Conservation (phyloP, 2,113 vertebrate species). For the Larimichthys polyactis region DNA sequence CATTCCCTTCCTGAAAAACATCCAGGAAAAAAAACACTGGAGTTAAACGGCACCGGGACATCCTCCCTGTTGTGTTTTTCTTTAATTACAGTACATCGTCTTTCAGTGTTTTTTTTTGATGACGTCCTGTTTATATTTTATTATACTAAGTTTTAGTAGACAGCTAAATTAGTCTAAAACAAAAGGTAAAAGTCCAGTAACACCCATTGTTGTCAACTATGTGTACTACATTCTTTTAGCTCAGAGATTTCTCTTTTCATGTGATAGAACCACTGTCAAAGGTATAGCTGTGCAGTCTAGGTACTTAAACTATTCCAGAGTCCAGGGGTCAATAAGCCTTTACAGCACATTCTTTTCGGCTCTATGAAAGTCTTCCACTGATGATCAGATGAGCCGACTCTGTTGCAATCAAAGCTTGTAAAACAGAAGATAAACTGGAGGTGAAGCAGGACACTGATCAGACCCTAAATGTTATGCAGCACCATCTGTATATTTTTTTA, state of each 20-base stretch:
- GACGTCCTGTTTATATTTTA: conserved; percentile 50
- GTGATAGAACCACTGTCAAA: no score
- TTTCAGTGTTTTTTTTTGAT: conserved; percentile 27
- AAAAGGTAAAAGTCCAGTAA: background rate
- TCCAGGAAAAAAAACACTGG: conserved; percentile 4
- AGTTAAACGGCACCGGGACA: background rate
- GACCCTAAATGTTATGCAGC: no score
- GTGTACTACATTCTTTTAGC: background rate
- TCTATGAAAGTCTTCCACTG: no score
- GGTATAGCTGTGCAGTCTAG: no score
- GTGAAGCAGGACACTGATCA: no score
- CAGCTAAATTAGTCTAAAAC: background rate
- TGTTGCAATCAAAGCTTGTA: no score
- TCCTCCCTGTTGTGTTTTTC: background rate
- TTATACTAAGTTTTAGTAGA: background rate
- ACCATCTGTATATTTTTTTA: no score
- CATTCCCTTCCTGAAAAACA: conserved; percentile 32
- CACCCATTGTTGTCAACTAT: background rate
- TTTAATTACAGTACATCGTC: background rate
- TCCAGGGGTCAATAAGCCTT: no score
- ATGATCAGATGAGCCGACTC: no score
- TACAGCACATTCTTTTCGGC: no score
- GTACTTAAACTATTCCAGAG: no score
- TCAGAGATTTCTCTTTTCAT: background rate
- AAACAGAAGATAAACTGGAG: no score